A percentile compares a stretch with the other conserved stretches of the same genome.
Evolutionary conservation across 2,113 vertebrate genomes (phyloP).

Genomic region (Jaculus jaculus): DNA sequence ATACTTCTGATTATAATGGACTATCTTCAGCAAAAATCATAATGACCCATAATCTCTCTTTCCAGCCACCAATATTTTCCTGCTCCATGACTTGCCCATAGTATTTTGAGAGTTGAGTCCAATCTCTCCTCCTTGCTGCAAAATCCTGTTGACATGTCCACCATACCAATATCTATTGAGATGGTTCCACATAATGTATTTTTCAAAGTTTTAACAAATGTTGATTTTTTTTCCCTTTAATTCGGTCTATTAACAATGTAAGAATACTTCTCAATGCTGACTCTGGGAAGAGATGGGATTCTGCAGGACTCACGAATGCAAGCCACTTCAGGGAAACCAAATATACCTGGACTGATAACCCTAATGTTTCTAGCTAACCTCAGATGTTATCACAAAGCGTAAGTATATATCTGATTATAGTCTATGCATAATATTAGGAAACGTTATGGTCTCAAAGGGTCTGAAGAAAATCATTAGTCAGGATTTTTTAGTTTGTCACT

Average conservation of each 20-base stretch:
- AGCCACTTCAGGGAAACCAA: neutral
- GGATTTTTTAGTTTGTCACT: neutral
- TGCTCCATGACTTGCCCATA: neutral
- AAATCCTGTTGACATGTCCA: neutral
- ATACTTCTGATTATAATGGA: neutral
- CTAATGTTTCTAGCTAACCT: neutral
- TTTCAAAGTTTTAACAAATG: neutral
- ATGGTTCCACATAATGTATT: neutral
- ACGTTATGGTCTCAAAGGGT: neutral
- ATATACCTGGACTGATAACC: neutral
- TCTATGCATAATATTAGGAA: neutral
- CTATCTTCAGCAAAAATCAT: neutral
- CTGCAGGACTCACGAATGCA: neutral
- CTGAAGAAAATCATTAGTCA: neutral
- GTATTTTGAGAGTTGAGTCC: neutral
- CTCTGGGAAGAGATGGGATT: neutral
- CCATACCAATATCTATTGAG: neutral
- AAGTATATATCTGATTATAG: neutral
- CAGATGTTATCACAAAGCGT: neutral
- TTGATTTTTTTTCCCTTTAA: conserved; percentile 4
- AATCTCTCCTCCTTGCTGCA: neutral
- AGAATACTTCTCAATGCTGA: neutral
- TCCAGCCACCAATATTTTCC: too few species aligned
- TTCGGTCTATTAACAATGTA: neutral
- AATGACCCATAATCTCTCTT: neutral